A percentile compares a stretch with the other conserved stretches of the same genome.
Evolutionary conservation across 2,888 invertebrate species (phyloP).

Genomic region (Automeris io): DNA sequence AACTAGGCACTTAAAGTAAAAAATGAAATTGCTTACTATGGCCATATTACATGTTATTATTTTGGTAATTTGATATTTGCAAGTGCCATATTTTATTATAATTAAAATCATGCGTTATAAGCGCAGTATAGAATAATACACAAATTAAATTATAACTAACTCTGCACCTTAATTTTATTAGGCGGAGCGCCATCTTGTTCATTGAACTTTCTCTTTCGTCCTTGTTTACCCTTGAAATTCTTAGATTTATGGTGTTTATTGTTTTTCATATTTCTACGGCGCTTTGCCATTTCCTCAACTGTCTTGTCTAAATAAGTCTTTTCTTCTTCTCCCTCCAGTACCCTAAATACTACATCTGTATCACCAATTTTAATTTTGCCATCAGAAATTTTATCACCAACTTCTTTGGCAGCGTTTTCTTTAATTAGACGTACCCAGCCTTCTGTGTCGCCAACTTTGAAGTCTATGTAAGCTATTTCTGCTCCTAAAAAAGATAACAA

Average conservation of each 20-base stretch:
- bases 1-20: too few relatives aligned
- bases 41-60: too few relatives aligned
- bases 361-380: conserved; percentile 77
- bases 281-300: conserved; percentile 76
- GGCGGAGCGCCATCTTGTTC: conserved; percentile 40
- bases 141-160: conserved; percentile 1
- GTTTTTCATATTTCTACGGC: conserved; percentile 67
- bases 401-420: conserved; percentile 81
- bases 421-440: conserved; percentile 84
- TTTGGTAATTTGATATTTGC: too few relatives aligned
- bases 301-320: conserved; percentile 80
- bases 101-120: too few relatives aligned
- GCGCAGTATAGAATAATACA: too few relatives aligned
- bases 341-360: conserved; percentile 69
- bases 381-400: conserved; percentile 79
- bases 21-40: too few relatives aligned
- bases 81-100: too few relatives aligned
- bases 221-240: conserved; percentile 44
- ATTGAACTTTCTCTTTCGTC: conserved; percentile 47
- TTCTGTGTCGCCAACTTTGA: conserved; percentile 82
- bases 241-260: conserved; percentile 44
- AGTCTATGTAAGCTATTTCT: conserved; percentile 86
- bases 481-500: conserved; percentile 36
- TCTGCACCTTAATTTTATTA: conserved; percentile 35
- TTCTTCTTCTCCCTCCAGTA: conserved; percentile 85